Base-by-base conservation (phyloP, 2,797 vertebrate genomes). In the Karalla daura region DNA sequence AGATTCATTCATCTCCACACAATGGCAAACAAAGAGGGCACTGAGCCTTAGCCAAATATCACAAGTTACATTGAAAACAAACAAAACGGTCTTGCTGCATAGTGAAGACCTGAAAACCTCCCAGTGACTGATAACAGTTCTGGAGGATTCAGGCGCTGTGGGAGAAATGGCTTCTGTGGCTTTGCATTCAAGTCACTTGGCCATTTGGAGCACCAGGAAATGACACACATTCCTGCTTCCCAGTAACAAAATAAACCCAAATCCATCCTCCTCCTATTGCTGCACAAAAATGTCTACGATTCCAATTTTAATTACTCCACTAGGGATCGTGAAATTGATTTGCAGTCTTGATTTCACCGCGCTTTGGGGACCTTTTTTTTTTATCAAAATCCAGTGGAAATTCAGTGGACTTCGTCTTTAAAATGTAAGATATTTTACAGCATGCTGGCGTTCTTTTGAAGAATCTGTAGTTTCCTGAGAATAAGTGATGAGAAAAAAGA, bases 211-310 rank as follows among this genome's bases (percentile, higher is more conserved):
- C 86, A 84, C 78, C 86, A 91, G 90, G 90, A 94, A 94, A 91
- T 92, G 63, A 88, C 85, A 91, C 67, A 67, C 86, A 93, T 94
- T 92, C 85, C 82, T 88, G 81, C 70, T 90, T 78, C 63, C 79
- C 71, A 84, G 81, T 85, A 79, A 88, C 82, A 90, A 84, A 93
- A 90, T 86, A 87, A 90, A 82, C 71, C 68, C 41, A 37, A 70
- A 74, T 70, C 43, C 33, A 40, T 47, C 65, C 74, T 78, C 72
- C 58, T 64, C 61, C 41, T 40, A 13, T 43, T 76, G 55, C 33
- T 63, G n/a, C 35, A 40, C 50, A 49, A 56, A 30, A 23, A 39
- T 17, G 35, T 53, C 8, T 24, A 44, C 49, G 65, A 72, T 60
- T 18, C 37, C 12, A 40, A 5, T 23, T 21, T 53, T 50, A 52